A percentile compares a stretch with the other conserved stretches of the same genome.
These are phyloP conservation scores for Onthophagus taurus DNA, from an alignment of 1,140 invertebrate genomes.

Conservation along the genomic window DNA sequence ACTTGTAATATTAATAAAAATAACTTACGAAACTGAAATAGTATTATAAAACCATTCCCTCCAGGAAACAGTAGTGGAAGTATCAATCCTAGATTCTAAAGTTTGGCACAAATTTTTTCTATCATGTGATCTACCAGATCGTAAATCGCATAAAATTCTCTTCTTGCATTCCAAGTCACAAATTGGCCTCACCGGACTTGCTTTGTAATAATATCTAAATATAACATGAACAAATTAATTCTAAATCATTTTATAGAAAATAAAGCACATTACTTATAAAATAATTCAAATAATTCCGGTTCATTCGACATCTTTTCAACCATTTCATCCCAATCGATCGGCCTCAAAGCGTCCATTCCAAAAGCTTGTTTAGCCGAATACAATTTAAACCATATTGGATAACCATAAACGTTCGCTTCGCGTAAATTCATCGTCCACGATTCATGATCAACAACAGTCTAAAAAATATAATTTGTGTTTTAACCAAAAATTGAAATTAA, in stretches of 20 bases:
- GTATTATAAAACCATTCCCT: slow-evolving; percentile 77
- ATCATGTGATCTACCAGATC: slow-evolving; percentile 78
- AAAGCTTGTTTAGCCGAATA: slow-evolving; percentile 79
- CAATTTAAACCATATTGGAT: slow-evolving; percentile 81
- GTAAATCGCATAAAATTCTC: slow-evolving; percentile 72
- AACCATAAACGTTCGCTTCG: slow-evolving; percentile 81
- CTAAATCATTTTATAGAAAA: neutral
- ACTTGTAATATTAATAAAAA: neutral
- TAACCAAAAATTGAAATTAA: slow-evolving; percentile 6
- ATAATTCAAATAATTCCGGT: slow-evolving; percentile 74
- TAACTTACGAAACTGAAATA: slow-evolving; percentile 73
- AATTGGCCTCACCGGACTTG: slow-evolving; percentile 63
- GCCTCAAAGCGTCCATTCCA: slow-evolving; percentile 68
- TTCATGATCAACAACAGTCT: slow-evolving; percentile 88
- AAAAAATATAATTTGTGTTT: slow-evolving; percentile 26
- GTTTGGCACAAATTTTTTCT: slow-evolving; percentile 70
- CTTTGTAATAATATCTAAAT: slow-evolving; percentile 76
- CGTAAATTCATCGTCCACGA: slow-evolving; percentile 94
- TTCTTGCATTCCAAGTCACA: slow-evolving; percentile 80
- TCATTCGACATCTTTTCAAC: slow-evolving; percentile 76
- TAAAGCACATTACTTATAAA: slow-evolving; percentile 68
- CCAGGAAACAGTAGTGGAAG: slow-evolving; percentile 63
- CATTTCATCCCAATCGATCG: slow-evolving; percentile 77
- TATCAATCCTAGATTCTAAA: slow-evolving; percentile 68
- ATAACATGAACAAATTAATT: slow-evolving; percentile 13